These are phyloP conservation scores for Hippocampus comes DNA, from an alignment of 2,113 vertebrate genomes.

Conservation along the genomic window DNA sequence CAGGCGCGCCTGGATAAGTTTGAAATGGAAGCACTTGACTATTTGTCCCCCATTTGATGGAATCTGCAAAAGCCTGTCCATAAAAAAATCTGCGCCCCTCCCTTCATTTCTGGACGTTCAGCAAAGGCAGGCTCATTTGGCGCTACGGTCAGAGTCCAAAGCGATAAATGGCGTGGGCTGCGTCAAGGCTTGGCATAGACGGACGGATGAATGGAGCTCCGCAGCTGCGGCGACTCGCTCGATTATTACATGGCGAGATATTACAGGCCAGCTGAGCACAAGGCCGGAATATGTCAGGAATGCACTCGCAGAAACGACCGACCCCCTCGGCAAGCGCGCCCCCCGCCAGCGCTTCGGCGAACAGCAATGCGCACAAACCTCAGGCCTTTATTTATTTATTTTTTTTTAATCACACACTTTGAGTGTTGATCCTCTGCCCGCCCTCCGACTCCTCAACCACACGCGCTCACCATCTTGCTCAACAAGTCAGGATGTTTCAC, in stretches of 20 bases:
- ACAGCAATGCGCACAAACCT: conserved; percentile 11
- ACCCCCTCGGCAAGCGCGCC: conserved; percentile 39
- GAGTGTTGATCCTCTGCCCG: background rate
- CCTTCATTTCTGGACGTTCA: no score
- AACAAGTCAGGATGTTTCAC: conserved; percentile 63
- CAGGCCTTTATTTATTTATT: background rate
- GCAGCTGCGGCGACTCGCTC: conserved; percentile 42
- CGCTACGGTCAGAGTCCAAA: conserved; percentile 25
- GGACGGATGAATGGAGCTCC: conserved; percentile 36
- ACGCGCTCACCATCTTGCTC: conserved; percentile 45
- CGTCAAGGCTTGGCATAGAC: conserved; percentile 16
- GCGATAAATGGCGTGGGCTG: conserved; percentile 29
- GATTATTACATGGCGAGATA: conserved; percentile 36
- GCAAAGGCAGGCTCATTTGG: conserved; percentile 12
- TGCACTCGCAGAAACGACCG: conserved; percentile 33
- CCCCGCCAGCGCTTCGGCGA: conserved; percentile 4
- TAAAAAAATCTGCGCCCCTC: no score
- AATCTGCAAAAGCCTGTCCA: no score
- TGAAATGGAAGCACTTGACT: background rate
- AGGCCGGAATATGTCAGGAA: conserved; percentile 60
- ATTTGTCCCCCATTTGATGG: background rate
- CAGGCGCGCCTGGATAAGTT: background rate
- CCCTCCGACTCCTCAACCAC: background rate
- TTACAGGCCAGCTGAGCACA: conserved; percentile 38
- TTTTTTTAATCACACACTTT: conserved; percentile 18